Base-by-base conservation (phyloP, 1,140 invertebrate species). In the Ganaspis sp. region DNA sequence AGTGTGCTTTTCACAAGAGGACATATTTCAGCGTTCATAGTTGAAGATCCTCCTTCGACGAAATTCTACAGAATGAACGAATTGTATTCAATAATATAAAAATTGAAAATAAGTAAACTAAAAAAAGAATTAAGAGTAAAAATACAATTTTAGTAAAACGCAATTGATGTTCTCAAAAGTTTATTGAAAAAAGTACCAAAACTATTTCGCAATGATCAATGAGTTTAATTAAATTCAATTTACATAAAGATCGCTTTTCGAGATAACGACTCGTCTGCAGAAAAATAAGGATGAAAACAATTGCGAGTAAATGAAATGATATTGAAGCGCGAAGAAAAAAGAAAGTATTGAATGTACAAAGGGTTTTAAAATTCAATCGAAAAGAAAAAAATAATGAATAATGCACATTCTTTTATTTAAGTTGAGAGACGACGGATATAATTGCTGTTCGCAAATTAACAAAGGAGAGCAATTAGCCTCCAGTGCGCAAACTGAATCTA, bases 401-500 rank as follows among this genome's bases (percentile, higher is more conserved):
- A 29, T 64, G 54, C 5, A 26, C 15, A n/a, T 29, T 29, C 26
- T 64, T 64, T 29, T 64, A 26, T 26, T 78, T 75, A 72, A 77
- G 76, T 76, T 72, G 73, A 70, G 73, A 75, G 76, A 76, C 78
- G 72, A 82, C 26, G 54, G 21, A 15, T 82, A 76, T 80, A 82
- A 82, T 82, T 82, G 74, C 76, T 54, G 77, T 82, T 79, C 78
- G 78, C 71, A 82, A 82, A 80, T 76, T 74, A 82, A 79, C 81
- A 82, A 80, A 82, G 73, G 76, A 72, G 74, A 38, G 81, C 78
- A 82, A 82, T 82, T 82, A 82, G 81, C 76, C 78, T 78, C 77
- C 76, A 75, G 78, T 77, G 77, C 72, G 73, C 76, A 73, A 74
- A 76, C 64, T 69, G 54, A 76, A 26, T 58, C 74, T 73, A 82